Base-by-base conservation (phyloP, 2,888 invertebrate species). In the Lymantria dispar region DNA sequence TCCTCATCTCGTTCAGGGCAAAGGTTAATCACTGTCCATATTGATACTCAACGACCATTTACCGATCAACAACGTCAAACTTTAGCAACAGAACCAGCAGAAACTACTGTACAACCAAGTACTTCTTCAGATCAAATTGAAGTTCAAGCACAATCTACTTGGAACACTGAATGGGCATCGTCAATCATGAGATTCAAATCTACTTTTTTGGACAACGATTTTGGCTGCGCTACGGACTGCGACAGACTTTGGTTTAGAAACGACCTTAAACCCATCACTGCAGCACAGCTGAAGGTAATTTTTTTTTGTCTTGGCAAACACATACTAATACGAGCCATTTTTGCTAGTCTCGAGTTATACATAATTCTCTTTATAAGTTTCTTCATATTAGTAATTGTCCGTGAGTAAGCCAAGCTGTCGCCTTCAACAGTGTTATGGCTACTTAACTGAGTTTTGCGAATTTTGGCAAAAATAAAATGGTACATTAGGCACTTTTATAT, bases 241-340 rank as follows among this genome's bases (percentile, higher is more conserved):
- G 80, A 79, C 62, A 49, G 77, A 70, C 47, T 80, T 15, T 80
- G 78, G 76, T 80, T 70, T 44, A 73, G 58, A 49, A 74, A 77
- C 8, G 78, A 80, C 60, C 68, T 78, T 3, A 76, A 78, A 72
- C 9, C 38, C 67, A 72, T 70, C 68, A 72, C 70, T 72, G 70
- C 66, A 0, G 56, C 57, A 68, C 70, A 76, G 33, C 64, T 75
- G 43, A 0, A 72, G 65, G 70, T 76, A 0, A 72, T 73, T 0
- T 71, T 69, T n/a, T n/a, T n/a, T n/a, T n/a, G n/a, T n/a, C n/a
- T n/a, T n/a, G n/a, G n/a, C n/a, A n/a, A n/a, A n/a, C n/a, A n/a
- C n/a, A n/a, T n/a, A n/a, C n/a, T n/a, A n/a, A n/a, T n/a, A n/a
- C n/a, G n/a, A n/a, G n/a, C n/a, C n/a, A n/a, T n/a, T n/a, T n/a